These are phyloP conservation scores for Axis porcinus DNA, from an alignment of 2,113 vertebrate species.

Conservation along the genomic window DNA sequence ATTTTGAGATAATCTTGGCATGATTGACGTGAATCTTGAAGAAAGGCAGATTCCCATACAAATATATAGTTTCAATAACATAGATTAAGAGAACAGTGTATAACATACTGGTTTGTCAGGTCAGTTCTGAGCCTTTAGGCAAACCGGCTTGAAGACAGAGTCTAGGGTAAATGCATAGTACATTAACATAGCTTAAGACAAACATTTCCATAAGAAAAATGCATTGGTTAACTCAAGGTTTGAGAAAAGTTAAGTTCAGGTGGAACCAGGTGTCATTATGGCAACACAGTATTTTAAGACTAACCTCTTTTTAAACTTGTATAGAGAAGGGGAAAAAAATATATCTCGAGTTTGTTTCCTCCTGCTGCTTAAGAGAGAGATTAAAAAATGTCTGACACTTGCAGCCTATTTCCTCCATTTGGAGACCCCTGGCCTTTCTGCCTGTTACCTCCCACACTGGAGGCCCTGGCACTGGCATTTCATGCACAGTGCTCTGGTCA, in stretches of 20 bases:
- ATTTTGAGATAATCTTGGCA: neutral
- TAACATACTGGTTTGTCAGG: neutral
- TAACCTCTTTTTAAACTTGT: neutral
- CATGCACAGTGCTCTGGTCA: neutral
- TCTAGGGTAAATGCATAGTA: neutral
- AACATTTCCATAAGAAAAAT: neutral
- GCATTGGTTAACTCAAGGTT: neutral
- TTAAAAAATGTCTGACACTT: neutral
- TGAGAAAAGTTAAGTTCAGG: neutral
- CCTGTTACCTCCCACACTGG: neutral
- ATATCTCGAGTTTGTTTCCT: neutral
- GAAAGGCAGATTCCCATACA: neutral
- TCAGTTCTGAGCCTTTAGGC: neutral
- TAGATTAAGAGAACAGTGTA: neutral
- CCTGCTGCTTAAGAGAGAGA: neutral
- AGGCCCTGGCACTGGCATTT: neutral
- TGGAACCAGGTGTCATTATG: neutral
- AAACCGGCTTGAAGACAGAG: neutral
- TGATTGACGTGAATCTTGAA: neutral
- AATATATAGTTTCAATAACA: neutral
- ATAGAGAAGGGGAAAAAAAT: neutral
- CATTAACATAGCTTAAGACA: neutral
- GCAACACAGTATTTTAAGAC: neutral
- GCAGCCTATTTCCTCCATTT: neutral
- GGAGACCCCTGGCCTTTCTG: neutral